Evolutionary conservation across 2,797 vertebrate species (phyloP), one percentile per base, ranked within the genome.

Genomic region (Merluccius polli): DNA sequence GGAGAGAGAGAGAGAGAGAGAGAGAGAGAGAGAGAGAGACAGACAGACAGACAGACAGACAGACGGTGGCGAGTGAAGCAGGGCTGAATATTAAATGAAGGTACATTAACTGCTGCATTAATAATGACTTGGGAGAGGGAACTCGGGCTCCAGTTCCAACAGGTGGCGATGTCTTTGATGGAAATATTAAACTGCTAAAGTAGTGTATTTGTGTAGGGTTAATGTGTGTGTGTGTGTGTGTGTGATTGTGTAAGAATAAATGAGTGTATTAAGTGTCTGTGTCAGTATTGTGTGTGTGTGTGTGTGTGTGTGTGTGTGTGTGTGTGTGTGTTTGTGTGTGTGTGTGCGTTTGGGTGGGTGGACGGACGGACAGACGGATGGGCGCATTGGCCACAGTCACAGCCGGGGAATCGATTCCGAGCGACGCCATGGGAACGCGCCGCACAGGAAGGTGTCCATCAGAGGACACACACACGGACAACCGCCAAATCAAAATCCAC

Each of bases 261-360:
- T 36, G 70, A 24, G 33, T 71, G 70, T 24, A 44, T 15, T 44
- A 41, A 44, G 70, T 71, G 35, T 18, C 16, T 59, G 69, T 69
- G 70, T 52, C 32, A 70, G 13, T 59, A 65, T 35, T 41, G 41
- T 59, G 36, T 74, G 16, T 70, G 71, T 33, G 52, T 67, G 69
- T 80, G 48, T 70, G 41, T 52, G 35, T 75, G 73, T 65, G 73
- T n/a, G 29, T 69, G 73, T 76, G 73, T 75, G 77, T 73, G 75
- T 80, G 65, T 70, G 24, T 31, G 15, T 59, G 30, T 73, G 15
- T 63, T 21, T 33, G 73, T 32, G 48, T 31, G 36, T 52, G 67
- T 30, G 36, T 44, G 35, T 21, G 35, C 10, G 44, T 63, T 11
- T 35, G 44, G 35, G 31, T 38, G 29, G 24, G 7, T 35, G 10